Evolutionary conservation across 35 echinoderm and acorn worm species (phyloP).

Genomic region (Apostichopus japonicus): DNA sequence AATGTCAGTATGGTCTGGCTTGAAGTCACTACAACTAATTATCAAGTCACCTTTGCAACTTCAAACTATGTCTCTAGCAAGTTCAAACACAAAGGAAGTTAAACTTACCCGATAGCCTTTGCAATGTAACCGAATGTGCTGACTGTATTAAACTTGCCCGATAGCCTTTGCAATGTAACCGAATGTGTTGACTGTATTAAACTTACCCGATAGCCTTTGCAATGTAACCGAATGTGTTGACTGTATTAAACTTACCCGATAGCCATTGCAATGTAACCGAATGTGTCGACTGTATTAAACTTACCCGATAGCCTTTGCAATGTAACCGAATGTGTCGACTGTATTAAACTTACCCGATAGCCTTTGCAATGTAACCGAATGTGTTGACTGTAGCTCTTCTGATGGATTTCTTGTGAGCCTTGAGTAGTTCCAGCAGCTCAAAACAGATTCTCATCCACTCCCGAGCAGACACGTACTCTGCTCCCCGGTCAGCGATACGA

Average conservation of each 20-base stretch:
- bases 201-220: no score
- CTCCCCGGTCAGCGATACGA: constrained; percentile 93
- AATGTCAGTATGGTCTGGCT: no score
- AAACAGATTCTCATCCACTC: constrained; percentile 99
- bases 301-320: constrained; percentile 99
- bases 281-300: constrained; percentile 92
- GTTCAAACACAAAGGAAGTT: no score
- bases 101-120: constrained; percentile 95
- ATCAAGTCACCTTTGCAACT: no score
- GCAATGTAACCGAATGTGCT: constrained; percentile 96
- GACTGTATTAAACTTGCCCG: constrained; percentile 77
- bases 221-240: constrained; percentile 82
- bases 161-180: constrained; percentile 99
- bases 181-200: no score
- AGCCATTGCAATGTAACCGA: no score
- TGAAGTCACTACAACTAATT: no score
- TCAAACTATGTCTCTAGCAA: no score
- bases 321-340: constrained; percentile 99
- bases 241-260: no score
- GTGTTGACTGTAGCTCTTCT: constrained; percentile 98
- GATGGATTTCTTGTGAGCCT: constrained; percentile 99
- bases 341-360: constrained; percentile 91
- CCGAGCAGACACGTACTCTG: constrained; percentile 91
- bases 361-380: constrained; percentile 98
- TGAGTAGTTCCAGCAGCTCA: constrained; percentile 95